Evolutionary conservation across 2,797 vertebrate genomes (phyloP), one percentile per base, ranked within the genome.

Genomic region (Halcyon badia): DNA sequence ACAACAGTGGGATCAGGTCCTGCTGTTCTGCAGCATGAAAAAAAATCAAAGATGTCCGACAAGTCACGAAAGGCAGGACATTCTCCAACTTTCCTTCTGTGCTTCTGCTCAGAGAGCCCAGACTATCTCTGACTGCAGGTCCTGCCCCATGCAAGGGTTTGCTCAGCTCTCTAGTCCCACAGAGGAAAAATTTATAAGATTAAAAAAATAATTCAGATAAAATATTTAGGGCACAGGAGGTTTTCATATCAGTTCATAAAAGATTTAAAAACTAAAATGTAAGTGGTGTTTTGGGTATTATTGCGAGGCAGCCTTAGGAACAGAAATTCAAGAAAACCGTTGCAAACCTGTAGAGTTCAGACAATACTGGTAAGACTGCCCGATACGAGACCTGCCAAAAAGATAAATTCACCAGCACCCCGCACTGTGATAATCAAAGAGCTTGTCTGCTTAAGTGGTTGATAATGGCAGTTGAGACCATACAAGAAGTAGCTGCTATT

Each of bases 151-250:
- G 0, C 28, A 70, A 58, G 41, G 39, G n/a, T 66, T 71, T 2
- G 0, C 31, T 83, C 68, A 24, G 61, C 33, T 71, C 48, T 71
- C 1, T 0, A 56, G 24, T 8, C 21, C 68, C 72, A 2, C 57
- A 42, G 71, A 87, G 83, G 83, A 77, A 92, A 90, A 89, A 95
- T 71, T 94, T 89, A 65, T 31, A 68, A 79, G 58, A 20, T 31
- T n/a, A 31, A 56, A 28, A 52, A 56, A 56, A 56, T 31, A 31
- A 56, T 56, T 31, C 76, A 54, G 90, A 90, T 90, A 83, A 96
- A 94, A 95, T 95, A 96, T 96, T 95, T 96, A 95, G 71, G 75
- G 31, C 91, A 69, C 68, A 30, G 56, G 94, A 96, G 95, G 71
- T 88, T 93, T 95, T 90, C 8, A 0, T 76, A 90, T 83, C 86